Base-by-base conservation (phyloP, 2,888 invertebrate species). In the Latrodectus elegans region DNA sequence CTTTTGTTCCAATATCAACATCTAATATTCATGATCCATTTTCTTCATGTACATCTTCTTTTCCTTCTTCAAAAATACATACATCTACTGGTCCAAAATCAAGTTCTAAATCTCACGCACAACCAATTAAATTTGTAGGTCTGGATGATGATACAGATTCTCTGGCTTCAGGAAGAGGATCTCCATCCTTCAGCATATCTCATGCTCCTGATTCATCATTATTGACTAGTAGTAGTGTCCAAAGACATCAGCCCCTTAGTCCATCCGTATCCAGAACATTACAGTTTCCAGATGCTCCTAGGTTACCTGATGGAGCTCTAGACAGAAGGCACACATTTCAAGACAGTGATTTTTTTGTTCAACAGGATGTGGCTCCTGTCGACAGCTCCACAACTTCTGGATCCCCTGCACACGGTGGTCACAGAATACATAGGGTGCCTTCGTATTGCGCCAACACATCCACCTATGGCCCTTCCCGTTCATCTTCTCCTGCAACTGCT, bases 71-170 rank as follows among this genome's bases (percentile, higher is more conserved):
- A 12, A 84, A 88, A 85, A 76, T 81, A 38, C 78, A 84, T 12
- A 89, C 88, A 77, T 89, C 89, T 14, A 88, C 89, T 64, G 90
- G 90, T 22, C 90, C 90, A 38, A 90, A 90, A 84, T 88, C 89
- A 78, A 89, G 90, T 78, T 89, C 89, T 70, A 91, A 91, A 89
- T 90, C 91, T 73, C 91, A 91, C 89, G 91, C 91, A 53, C 91
- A 92, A 76, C 92, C 92, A 52, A 91, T 92, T 81, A 92, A 92
- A 90, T 92, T 92, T 89, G 91, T 92, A 72, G 90, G 91, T 77
- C 84, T 93, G 91, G 86, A 84, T 38, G 89, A 89, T 70, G 83
- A 89, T 22, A 74, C 82, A 38, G 88, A 83, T 64, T 83, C 88
- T 68, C 73, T 76, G 38, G 76, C 84, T 14, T 84, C 88, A 10